Conservation (phyloP, 2,113 vertebrate genomes). For the Apistogramma diplotaenia region DNA sequence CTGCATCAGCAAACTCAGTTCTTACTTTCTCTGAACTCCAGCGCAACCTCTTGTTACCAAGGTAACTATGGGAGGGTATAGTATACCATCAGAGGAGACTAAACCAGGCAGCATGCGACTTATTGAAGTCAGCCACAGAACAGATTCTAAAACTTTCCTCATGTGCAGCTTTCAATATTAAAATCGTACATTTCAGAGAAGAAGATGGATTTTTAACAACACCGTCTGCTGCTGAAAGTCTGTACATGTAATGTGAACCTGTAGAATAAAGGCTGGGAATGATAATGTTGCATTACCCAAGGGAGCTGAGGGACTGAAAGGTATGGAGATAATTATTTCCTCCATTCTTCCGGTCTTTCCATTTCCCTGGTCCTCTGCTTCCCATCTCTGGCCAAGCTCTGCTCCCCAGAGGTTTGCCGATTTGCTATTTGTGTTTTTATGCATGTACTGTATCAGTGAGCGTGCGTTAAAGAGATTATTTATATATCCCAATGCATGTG, state of each 20-base stretch:
- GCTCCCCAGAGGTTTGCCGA: conserved; percentile 17
- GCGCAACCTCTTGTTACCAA: conserved; percentile 69
- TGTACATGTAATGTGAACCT: conserved; percentile 3
- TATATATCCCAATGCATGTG: background rate
- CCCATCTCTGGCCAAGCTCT: conserved; percentile 50
- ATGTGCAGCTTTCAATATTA: background rate
- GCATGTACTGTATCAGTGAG: background rate
- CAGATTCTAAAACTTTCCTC: background rate
- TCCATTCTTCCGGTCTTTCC: conserved; percentile 52
- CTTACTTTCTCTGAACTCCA: conserved; percentile 63
- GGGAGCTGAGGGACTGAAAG: conserved; percentile 61
- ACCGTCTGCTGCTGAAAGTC: background rate
- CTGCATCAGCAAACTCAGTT: conserved; percentile 57
- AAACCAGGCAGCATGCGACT: conserved; percentile 11
- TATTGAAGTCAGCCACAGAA: conserved; percentile 25
- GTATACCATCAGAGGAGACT: conserved; percentile 19
- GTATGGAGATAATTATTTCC: conserved; percentile 73
- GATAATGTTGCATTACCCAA: conserved; percentile 26
- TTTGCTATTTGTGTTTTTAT: background rate
- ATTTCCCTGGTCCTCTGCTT: conserved; percentile 20
- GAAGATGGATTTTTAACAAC: background rate
- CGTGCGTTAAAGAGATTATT: background rate
- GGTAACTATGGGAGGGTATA: conserved; percentile 59
- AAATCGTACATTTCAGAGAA: background rate
- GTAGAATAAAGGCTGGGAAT: conserved; percentile 38